Base-by-base conservation (phyloP, 2,888 invertebrate genomes). In the Noctua janthina region DNA sequence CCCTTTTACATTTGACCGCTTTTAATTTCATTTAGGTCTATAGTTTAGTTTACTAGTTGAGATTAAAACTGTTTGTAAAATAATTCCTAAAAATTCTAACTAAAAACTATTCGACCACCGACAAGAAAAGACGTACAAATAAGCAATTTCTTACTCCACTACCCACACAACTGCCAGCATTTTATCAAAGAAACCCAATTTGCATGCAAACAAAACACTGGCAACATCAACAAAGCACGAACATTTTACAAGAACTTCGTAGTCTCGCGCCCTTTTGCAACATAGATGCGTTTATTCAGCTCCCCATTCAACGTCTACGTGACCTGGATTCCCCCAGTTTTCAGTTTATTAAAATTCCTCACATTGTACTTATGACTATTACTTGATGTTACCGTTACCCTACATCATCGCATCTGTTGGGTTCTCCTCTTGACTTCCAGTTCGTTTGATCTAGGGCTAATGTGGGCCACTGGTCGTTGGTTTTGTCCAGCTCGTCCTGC, bases 301-400 rank as follows among this genome's bases (percentile, higher is more conserved):
- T 76, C 74, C 73, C 72, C 79, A 84, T 89, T 87, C 88, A 90
- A 68, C 66, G 82, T 74, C 83, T 73, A 76, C 82, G 78, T 90
- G 92, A 90, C 91, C 92, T 88, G 87, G 87, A 85, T 91, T 83
- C 81, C 46, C 74, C 54, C 76, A 82, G 87, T 90, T 89, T 89
- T 87, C 86, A 90, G 83, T 79, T 90, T 89, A 91, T 92, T 90
- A 90, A 87, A 91, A 91, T 89, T 62, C 62, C 6, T 59, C 62
- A 17, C 29, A 35, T 62, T 62, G 17, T 62, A 35, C 29, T 62
- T 17, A 29, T 17, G 35, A 62, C 11, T 59, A 11, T 54, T 54
- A 54, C 23, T 54, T 43, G 1, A 43, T 7, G 43, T 43, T 43
- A 43, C 43, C 39, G 56, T 23, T 56, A 23, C 23, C 23, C 29